Evolutionary conservation across 2,797 vertebrate genomes (phyloP), one percentile per base, ranked within the genome.

Genomic region (Podargus strigoides): DNA sequence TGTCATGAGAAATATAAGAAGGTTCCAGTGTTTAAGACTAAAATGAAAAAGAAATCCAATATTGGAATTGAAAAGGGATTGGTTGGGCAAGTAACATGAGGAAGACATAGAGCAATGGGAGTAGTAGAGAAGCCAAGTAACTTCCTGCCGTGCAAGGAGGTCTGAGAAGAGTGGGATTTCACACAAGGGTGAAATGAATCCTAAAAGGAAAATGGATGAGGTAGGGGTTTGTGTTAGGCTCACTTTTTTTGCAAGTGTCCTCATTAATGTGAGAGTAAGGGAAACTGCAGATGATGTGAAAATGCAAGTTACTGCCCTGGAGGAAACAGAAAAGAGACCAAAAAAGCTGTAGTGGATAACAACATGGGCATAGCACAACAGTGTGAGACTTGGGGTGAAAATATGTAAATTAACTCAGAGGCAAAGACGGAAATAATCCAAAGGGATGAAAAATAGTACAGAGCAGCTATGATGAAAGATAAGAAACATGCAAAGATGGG

Each of bases 391-490:
- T 0, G 1, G 36, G 36, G n/a, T 70, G 58, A 85, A 90, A 90
- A 87, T 82, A 95, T 68, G 42, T 64, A 85, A 87, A 94, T 87
- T 41, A 90, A 68, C 46, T 92, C 41, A 75, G 32, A 93, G 53
- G 42, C 77, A 75, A 80, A 81, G 32, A 83, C 75, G 46, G 79
- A 91, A 94, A 78, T 92, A 89, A 88, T 75, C 64, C 55, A 76
- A 84, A 82, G 39, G 12, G 85, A 89, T 30, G 47, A n/a, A 85
- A 84, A 91, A 56, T 26, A 0, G 0, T 41, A 56, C 42, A 66
- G 34, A 81, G 32, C 21, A 86, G 19, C 63, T 91, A 69, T 50
- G 55, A 18, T 90, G 59, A 59, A 87, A 93, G 49, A 87, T 50
- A 77, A 90, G 58, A 62, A 79, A 91, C 46, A 27, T 74, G 36